Evolutionary conservation across 2,797 vertebrate species (phyloP).

Genomic region (Clarias pachynema): DNA sequence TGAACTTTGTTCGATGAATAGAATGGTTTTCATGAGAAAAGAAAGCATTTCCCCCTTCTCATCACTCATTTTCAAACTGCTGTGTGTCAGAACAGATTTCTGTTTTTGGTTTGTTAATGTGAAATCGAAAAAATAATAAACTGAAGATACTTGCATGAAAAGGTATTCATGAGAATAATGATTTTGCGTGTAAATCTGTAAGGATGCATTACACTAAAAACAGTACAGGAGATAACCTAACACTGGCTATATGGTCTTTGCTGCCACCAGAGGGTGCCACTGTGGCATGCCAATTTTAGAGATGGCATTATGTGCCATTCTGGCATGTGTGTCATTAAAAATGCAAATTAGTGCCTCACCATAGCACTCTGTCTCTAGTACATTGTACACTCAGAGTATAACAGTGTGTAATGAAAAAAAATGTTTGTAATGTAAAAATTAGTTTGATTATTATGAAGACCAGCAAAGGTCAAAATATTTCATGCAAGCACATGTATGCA

Average conservation of each 20-base stretch:
- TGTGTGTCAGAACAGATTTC: slow-evolving; percentile 23
- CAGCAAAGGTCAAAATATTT: not conserved
- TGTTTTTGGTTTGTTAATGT: slow-evolving; percentile 30
- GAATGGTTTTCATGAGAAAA: slow-evolving; percentile 61
- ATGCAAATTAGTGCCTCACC: not conserved
- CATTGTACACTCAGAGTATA: not conserved
- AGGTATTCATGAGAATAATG: slow-evolving; percentile 16
- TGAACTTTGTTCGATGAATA: slow-evolving; percentile 45
- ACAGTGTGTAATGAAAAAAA: not conserved
- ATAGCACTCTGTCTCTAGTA: not conserved
- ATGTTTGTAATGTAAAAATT: not conserved
- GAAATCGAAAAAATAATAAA: slow-evolving; percentile 36
- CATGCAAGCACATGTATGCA: not conserved
- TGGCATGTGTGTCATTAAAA: not conserved
- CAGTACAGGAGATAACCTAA: not conserved
- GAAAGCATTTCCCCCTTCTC: slow-evolving; percentile 52
- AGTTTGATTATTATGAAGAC: not conserved
- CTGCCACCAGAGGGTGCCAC: slow-evolving; percentile 76
- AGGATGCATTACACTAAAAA: not conserved
- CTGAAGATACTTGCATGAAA: slow-evolving; percentile 9
- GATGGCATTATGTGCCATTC: slow-evolving; percentile 25
- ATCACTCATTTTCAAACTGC: slow-evolving; percentile 43
- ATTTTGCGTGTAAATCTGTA: not conserved
- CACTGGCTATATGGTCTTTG: not conserved
- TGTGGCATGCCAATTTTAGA: slow-evolving; percentile 45